Evolutionary conservation across 2,888 invertebrate species (phyloP).

Genomic region (Amphipyra berbera): DNA sequence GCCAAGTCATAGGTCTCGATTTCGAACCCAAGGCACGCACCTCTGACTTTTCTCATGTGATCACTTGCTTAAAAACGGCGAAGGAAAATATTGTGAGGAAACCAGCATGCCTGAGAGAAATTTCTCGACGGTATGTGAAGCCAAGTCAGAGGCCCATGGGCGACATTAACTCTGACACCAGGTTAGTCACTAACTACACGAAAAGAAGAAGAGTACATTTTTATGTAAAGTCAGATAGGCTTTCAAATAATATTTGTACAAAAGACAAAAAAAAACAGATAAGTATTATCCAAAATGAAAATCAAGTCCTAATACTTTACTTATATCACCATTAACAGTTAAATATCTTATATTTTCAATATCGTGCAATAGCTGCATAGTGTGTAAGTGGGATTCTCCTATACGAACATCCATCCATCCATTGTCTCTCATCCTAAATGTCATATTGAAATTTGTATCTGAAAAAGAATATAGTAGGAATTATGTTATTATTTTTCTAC

Average conservation of each 20-base stretch:
- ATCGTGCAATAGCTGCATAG: constrained; percentile 65
- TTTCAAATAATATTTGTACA: constrained; percentile 1
- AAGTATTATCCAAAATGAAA: constrained; percentile 64
- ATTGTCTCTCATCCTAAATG: constrained; percentile 53
- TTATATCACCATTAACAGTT: constrained; percentile 70
- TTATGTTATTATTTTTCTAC: not conserved
- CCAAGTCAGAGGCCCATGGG: no score
- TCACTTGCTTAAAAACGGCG: no score
- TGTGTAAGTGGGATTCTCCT: constrained; percentile 57
- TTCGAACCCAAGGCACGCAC: no score
- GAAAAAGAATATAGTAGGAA: constrained; percentile 45
- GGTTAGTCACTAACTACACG: no score
- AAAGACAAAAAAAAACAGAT: not conserved
- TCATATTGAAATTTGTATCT: constrained; percentile 64
- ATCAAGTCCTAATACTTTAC: constrained; percentile 65
- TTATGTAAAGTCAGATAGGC: constrained; percentile 10
- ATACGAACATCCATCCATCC: constrained; percentile 58
- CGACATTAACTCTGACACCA: no score
- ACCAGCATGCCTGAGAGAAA: no score
- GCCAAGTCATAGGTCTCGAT: no score
- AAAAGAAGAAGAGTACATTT: no score
- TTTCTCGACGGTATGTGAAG: no score
- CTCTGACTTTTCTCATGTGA: no score
- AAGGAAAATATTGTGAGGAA: no score
- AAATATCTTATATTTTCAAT: constrained; percentile 71